Conservation (phyloP, 2,888 invertebrate genomes). For the Frankliniella intonsa region DNA sequence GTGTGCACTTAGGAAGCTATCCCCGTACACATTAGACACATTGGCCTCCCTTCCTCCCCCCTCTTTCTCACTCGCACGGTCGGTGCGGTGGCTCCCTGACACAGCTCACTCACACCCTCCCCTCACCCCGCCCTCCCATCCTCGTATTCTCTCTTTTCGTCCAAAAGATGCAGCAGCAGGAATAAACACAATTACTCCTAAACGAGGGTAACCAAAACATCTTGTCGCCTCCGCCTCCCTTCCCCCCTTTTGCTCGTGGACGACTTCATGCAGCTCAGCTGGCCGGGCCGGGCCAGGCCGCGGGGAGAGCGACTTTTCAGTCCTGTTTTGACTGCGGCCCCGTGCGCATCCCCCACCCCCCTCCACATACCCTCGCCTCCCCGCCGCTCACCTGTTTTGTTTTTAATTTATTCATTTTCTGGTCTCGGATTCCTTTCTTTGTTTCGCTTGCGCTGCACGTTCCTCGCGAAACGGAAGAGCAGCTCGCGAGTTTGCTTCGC, state of each 20-base stretch:
- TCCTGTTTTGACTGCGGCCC: conserved; percentile 1
- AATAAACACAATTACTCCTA: conserved; percentile 18
- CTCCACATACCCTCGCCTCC: not conserved
- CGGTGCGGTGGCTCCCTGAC: not conserved
- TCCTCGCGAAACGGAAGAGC: no score
- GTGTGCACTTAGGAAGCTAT: no score
- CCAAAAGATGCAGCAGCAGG: not conserved
- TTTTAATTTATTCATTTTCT: no score
- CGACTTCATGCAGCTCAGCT: not conserved
- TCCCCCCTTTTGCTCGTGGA: not conserved
- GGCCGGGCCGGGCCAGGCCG: not conserved
- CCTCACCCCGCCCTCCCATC: not conserved
- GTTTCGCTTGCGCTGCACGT: no score
- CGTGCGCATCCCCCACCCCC: not conserved
- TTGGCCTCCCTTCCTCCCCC: not conserved
- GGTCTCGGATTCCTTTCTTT: no score
- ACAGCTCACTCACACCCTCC: not conserved
- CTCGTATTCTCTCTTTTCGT: no score
- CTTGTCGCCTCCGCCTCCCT: not conserved
- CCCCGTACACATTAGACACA: not conserved
- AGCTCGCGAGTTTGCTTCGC: no score
- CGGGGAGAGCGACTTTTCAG: not conserved
- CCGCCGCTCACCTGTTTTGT: no score
- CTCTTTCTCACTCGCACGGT: not conserved
- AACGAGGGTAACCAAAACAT: conserved; percentile 17